Percentiles rank a stretch among this genome's conserved stretches.
These are phyloP conservation scores for Pegoplata infirma DNA, from an alignment of 2,888 invertebrate genomes.

Conservation along the genomic window DNA sequence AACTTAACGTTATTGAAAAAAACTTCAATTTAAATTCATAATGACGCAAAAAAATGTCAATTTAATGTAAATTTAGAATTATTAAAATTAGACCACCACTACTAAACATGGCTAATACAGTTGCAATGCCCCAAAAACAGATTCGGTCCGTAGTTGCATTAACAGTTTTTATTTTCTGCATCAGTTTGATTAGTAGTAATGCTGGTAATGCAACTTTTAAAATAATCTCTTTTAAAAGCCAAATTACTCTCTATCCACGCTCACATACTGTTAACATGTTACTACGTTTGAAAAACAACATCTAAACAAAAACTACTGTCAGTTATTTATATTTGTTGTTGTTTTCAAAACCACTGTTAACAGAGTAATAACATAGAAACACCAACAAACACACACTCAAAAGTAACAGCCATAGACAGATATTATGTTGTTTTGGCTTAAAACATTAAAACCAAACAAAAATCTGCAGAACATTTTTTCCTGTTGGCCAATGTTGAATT, in stretches of 20 bases:
- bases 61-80: background rate
- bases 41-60: no score
- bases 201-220: background rate
- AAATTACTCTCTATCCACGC: conserved; percentile 1
- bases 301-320: background rate
- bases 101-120: background rate
- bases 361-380: background rate
- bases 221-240: background rate
- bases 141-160: background rate
- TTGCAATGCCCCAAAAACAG: background rate
- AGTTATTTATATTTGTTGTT: no score
- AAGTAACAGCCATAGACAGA: background rate
- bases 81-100: background rate
- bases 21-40: no score
- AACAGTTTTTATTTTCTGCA: no score
- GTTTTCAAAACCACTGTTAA: conserved; percentile 14
- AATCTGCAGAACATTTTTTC: conserved; percentile 48
- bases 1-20: no score
- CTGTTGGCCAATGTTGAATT: conserved; percentile 60
- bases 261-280: conserved; percentile 8
- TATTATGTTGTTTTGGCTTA: background rate
- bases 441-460: conserved; percentile 2
- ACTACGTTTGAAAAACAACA: background rate
- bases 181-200: background rate
- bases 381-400: background rate